phyloP scores from a whole-genome alignment of 1,140 invertebrate species.

The Drosophila nigromelanica region DNA sequence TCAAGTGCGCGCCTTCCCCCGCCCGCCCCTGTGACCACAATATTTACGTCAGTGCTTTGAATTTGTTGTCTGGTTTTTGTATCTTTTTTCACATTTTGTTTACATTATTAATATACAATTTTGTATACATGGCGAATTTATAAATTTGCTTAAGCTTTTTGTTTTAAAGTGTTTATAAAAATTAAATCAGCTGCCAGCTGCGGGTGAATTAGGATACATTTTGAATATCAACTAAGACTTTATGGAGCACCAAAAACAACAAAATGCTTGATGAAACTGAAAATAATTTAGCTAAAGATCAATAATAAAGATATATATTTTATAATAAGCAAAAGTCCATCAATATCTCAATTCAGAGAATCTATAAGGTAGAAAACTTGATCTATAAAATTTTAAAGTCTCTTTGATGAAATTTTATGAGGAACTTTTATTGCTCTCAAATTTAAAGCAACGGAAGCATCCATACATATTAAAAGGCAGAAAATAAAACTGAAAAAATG shows the following conservation, averaged over 20 bases:
- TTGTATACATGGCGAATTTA: constrained; percentile 48
- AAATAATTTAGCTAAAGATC: background rate
- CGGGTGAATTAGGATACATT: constrained; percentile 53
- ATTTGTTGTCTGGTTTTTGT: constrained; percentile 8
- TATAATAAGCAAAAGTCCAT: background rate
- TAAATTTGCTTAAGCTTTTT: constrained; percentile 42
- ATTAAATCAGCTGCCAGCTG: constrained; percentile 57
- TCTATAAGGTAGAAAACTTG: background rate
- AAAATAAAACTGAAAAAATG: background rate
- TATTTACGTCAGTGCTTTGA: constrained; percentile 14
- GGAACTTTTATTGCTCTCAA: background rate
- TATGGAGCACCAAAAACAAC: constrained; percentile 21
- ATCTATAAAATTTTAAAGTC: background rate
- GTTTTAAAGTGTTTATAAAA: constrained; percentile 66
- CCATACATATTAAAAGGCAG: too few species aligned
- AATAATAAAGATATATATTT: constrained; percentile 7
- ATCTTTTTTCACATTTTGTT: constrained; percentile 50
- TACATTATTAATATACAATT: constrained; percentile 74
- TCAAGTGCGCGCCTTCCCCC: background rate
- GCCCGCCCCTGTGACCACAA: background rate
- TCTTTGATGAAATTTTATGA: constrained; percentile 6
- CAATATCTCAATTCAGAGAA: constrained; percentile 4
- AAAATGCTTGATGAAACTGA: background rate
- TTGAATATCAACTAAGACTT: constrained; percentile 30
- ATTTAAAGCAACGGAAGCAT: constrained; percentile 21